A percentile compares a stretch with the other conserved stretches of the same genome.
phyloP scores from a whole-genome alignment of 2,797 vertebrate species.

The Hafferia zeledoni region DNA sequence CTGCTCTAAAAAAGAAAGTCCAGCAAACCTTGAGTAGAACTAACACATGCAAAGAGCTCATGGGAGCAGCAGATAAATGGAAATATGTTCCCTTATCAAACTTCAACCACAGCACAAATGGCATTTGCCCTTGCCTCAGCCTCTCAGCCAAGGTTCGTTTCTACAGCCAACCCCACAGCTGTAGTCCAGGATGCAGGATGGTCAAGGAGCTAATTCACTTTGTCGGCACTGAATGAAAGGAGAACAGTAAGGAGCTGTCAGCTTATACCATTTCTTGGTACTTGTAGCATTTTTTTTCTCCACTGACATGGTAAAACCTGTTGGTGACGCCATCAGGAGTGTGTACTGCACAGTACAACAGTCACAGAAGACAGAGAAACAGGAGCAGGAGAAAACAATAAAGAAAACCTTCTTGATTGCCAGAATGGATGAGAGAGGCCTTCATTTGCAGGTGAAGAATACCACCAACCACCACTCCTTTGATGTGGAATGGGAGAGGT shows the following conservation, averaged over 20 bases:
- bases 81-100: not conserved
- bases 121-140: not conserved
- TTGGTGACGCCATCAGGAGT: not conserved
- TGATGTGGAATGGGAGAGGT: slow-evolving; percentile 46
- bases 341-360: not conserved
- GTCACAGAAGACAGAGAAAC: not conserved
- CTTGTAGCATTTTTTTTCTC: not conserved
- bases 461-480: not conserved
- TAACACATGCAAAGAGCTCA: not conserved
- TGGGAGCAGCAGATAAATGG: not conserved
- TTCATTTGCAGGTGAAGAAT: slow-evolving; percentile 1
- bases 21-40: not conserved
- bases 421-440: not conserved
- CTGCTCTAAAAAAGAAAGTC: not conserved
- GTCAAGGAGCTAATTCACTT: not conserved
- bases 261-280: not conserved
- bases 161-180: not conserved
- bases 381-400: not conserved
- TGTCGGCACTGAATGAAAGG: not conserved
- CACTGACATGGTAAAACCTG: not conserved
- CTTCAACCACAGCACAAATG: not conserved
- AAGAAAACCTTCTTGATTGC: not conserved
- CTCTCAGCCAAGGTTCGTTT: not conserved
- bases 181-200: not conserved
- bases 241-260: not conserved